Conservation (phyloP, 2,888 invertebrate species). For the Chloroclysta siterata region DNA sequence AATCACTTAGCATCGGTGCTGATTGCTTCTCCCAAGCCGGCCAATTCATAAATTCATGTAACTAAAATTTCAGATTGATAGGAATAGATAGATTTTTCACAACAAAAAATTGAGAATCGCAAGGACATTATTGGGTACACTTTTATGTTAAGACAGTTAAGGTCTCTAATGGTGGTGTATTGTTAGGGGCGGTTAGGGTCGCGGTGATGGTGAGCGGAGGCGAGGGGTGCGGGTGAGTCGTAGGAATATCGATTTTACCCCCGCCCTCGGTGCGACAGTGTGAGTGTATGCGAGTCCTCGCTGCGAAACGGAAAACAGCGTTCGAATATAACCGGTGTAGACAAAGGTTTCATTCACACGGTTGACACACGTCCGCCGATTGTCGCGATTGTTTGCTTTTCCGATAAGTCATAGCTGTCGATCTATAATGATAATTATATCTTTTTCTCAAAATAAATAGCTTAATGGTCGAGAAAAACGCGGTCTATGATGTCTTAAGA, state of each 20-base stretch:
- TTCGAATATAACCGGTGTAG: constrained; percentile 59
- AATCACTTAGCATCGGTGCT: constrained; percentile 59
- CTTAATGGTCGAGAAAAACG: neutral
- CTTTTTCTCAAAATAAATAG: neutral
- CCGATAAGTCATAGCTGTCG: neutral
- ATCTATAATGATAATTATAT: neutral
- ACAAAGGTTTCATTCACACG: constrained; percentile 70
- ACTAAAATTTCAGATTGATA: neutral
- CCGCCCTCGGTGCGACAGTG: constrained; percentile 81
- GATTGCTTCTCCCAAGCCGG: constrained; percentile 33
- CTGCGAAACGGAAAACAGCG: constrained; percentile 61
- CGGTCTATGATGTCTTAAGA: neutral
- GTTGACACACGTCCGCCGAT: constrained; percentile 51
- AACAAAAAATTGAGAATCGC: constrained; percentile 37
- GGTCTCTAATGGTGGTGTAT: constrained; percentile 74
- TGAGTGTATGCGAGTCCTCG: constrained; percentile 76
- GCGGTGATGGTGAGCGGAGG: constrained; percentile 64
- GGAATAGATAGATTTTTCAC: constrained; percentile 31
- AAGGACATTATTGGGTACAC: constrained; percentile 39
- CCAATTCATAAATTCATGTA: constrained; percentile 8
- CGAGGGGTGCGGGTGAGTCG: constrained; percentile 76
- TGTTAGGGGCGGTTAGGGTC: constrained; percentile 81
- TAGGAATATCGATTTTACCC: constrained; percentile 83
- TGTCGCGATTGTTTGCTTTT: constrained; percentile 48
- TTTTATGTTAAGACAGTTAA: constrained; percentile 73